Percentiles rank a stretch among this genome's conserved stretches.
These are phyloP conservation scores for Heterohyrax brucei DNA, from an alignment of 2,797 vertebrate species.

Conservation along the genomic window DNA sequence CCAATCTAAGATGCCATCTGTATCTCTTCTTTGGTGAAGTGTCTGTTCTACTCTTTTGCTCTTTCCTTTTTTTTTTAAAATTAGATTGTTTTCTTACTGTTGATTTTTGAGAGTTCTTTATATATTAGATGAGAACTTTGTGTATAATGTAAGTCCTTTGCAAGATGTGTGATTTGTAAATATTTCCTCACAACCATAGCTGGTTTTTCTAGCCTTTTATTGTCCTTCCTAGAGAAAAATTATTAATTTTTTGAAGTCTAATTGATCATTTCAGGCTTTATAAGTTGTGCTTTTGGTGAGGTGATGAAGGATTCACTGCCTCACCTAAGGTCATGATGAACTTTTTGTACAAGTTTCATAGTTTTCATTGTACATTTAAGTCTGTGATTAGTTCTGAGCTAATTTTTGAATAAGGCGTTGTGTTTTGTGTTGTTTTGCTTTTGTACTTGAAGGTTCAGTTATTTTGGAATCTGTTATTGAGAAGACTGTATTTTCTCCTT, in stretches of 20 bases:
- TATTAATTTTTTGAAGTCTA: constrained; percentile 57
- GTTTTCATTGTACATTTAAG: constrained; percentile 51
- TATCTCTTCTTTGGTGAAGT: constrained; percentile 40
- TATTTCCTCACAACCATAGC: constrained; percentile 10
- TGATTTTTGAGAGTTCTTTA: background rate
- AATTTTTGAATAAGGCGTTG: constrained; percentile 21
- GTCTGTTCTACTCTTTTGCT: constrained; percentile 49
- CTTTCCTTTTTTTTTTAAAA: background rate
- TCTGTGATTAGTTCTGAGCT: constrained; percentile 44
- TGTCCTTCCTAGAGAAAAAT: background rate
- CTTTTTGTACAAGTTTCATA: constrained; percentile 25
- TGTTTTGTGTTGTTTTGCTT: constrained; percentile 3
- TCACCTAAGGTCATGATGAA: constrained; percentile 9
- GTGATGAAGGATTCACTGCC: constrained; percentile 30
- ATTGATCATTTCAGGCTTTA: constrained; percentile 56
- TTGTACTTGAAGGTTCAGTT: background rate
- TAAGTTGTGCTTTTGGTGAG: background rate
- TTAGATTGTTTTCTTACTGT: background rate
- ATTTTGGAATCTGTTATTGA: constrained; percentile 52
- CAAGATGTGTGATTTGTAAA: constrained; percentile 49
- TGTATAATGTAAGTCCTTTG: constrained; percentile 47
- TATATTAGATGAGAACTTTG: background rate
- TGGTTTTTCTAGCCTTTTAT: constrained; percentile 43
- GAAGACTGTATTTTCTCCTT: constrained; percentile 24
- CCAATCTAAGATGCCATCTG: background rate